Evolutionary conservation across 2,888 invertebrate species (phyloP).

Genomic region (Argyra leucocephala): DNA sequence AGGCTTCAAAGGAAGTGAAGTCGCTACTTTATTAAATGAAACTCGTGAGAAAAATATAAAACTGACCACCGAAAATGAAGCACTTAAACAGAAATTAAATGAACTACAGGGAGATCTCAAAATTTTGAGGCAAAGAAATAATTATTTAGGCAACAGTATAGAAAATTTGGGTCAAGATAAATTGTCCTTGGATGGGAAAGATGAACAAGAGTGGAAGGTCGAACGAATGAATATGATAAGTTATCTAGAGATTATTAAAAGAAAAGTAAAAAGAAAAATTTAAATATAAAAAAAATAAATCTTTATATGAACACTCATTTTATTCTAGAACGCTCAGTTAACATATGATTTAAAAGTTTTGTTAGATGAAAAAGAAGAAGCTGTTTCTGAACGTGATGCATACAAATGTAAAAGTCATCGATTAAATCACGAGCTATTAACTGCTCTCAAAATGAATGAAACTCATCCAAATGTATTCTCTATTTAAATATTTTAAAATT

Average conservation of each 20-base stretch:
- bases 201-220: slow-evolving; percentile 37
- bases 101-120: slow-evolving; percentile 63
- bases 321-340: slow-evolving; percentile 57
- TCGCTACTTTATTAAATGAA: slow-evolving; percentile 50
- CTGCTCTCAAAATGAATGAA: slow-evolving; percentile 48
- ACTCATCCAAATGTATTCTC: slow-evolving; percentile 34
- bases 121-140: slow-evolving; percentile 47
- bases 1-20: slow-evolving; percentile 37
- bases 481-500: background rate
- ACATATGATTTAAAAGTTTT: slow-evolving; percentile 67
- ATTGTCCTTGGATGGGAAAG: slow-evolving; percentile 23
- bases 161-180: background rate
- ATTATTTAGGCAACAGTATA: slow-evolving; percentile 22
- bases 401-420: slow-evolving; percentile 75
- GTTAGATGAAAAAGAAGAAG: slow-evolving; percentile 76
- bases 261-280: slow-evolving; percentile 27
- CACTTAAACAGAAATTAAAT: slow-evolving; percentile 58
- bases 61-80: slow-evolving; percentile 52
- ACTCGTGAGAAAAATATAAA: slow-evolving; percentile 52
- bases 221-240: slow-evolving; percentile 40
- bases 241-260: slow-evolving; percentile 39
- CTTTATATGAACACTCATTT: slow-evolving; percentile 12
- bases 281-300: background rate
- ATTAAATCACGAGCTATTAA: slow-evolving; percentile 68
- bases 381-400: slow-evolving; percentile 68